Evolutionary conservation across 2,888 invertebrate species (phyloP), one percentile per base, ranked within the genome.

Genomic region (Carabus problematicus): DNA sequence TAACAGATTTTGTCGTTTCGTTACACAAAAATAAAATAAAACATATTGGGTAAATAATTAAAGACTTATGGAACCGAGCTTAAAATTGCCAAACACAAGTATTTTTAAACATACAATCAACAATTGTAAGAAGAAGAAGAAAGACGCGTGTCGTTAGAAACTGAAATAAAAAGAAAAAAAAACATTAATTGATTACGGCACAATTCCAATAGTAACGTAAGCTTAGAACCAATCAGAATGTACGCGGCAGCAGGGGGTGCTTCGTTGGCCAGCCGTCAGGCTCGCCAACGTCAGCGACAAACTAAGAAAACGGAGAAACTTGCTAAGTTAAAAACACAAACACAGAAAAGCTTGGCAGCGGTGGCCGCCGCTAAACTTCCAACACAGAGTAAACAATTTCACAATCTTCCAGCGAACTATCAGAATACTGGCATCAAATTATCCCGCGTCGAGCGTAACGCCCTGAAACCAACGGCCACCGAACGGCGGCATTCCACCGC

Each of bases 191-290:
- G 29, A 29, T 29, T 29, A 29, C 29, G 2, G 6, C 2, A 3
- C 29, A 29, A 29, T 29, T 29, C 9, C 16, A 9, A 39, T 3
- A 40, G 29, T 40, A 11, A 40, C 16, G 6, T 12, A 16, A 40
- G 8, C 3, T 11, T 29, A 11, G 29, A 29, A 29, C 29, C 39
- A 56, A 55, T 62, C 70, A 72, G 77, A 72, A 94, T 94, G 93
- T 94, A 93, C 87, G 93, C 93, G 80, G 93, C 93, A 81, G 93
- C 93, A 81, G 93, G 93, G 81, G 93, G 93, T 82, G 92, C 93
- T 79, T 92, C 92, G 79, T 86, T 93, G 83, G 93, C 93, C 81
- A 92, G 91, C 84, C 89, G 93, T 79, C 91, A 91, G 84, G 91
- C 91, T 75, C 84, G 88, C 71, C 85, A 86, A 78, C 83, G 84